A percentile compares a stretch with the other conserved stretches of the same genome.
phyloP scores from a whole-genome alignment of 2,113 vertebrate species.

The Tylochromis polylepis region DNA sequence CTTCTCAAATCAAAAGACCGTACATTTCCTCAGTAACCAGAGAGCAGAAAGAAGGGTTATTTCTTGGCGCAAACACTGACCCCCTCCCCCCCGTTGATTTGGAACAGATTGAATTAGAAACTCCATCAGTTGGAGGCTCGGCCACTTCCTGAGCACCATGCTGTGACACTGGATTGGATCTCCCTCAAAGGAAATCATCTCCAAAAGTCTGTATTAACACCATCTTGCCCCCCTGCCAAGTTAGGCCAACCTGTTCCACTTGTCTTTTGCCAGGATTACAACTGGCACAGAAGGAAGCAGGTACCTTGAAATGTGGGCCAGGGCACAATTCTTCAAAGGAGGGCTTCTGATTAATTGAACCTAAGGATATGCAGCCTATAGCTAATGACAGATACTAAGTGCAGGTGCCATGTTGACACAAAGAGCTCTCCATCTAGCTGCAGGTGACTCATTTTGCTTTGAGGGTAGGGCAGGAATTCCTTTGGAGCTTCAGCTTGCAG shows the following conservation, averaged over 20 bases:
- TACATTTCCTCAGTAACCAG: slow-evolving; percentile 26
- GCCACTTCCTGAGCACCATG: slow-evolving; percentile 37
- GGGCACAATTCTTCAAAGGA: slow-evolving; percentile 35
- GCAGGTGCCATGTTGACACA: slow-evolving; percentile 41
- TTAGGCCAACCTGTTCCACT: slow-evolving; percentile 37
- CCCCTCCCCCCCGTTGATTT: slow-evolving; percentile 9
- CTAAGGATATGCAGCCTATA: slow-evolving; percentile 21
- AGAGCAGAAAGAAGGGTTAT: slow-evolving; percentile 26
- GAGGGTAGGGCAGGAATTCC: slow-evolving; percentile 5
- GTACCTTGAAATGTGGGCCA: slow-evolving; percentile 36
- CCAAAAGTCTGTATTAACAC: slow-evolving; percentile 56
- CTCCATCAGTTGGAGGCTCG: slow-evolving; percentile 45
- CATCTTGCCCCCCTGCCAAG: slow-evolving; percentile 28
- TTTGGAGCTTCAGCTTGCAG: neutral
- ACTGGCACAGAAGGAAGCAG: slow-evolving; percentile 32
- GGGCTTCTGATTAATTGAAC: slow-evolving; percentile 66
- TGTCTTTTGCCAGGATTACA: slow-evolving; percentile 33
- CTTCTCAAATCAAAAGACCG: neutral
- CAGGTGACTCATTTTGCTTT: slow-evolving; percentile 24
- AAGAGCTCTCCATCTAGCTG: slow-evolving; percentile 57
- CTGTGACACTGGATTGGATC: slow-evolving; percentile 58
- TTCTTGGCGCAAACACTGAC: neutral
- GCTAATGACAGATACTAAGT: slow-evolving; percentile 62
- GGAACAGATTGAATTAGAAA: slow-evolving; percentile 66
- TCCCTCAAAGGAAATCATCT: slow-evolving; percentile 62